Evolutionary conservation across 37 sponge, comb jelly and placozoan genomes (phyloP), one percentile per base, ranked within the genome.

Genomic region (Amphimedon queenslandica): DNA sequence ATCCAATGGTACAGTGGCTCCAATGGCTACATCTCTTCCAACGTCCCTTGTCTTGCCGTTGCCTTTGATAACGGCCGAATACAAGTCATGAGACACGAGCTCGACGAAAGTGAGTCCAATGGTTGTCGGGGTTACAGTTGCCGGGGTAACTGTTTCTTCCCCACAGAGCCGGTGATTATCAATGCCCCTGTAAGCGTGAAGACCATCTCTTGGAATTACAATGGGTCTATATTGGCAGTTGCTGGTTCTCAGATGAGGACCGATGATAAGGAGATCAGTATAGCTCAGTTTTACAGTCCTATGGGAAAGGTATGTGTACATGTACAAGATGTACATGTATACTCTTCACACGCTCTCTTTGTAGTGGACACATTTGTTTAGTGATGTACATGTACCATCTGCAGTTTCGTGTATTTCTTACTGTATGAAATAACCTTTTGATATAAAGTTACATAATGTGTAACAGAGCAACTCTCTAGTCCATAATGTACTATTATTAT

Each of bases 81-180:
- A 13, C 93, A 96, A 53, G 63, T 96, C 24, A 96, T 93, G 97
- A 79, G 63, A 41, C 70, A 86, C 41, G 93, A 96, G 39, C 70
- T 87, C 68, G 93, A 93, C 64, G 42, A 82, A 10, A 63, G 88
- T 90, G 37, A 37, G 84, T 74, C 21, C 10, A 27, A 63, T 21
- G 25, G n/a, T 73, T 16, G 56, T 29, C 51, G 32, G 11, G 64
- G 10, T 30, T 11, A 63, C 32, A 11, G 64, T 29, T 23, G 8
- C 6, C 32, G 24, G 13, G 24, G 28, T 63, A 11, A 47, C n/a
- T 74, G 2, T 29, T 37, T 0, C 39, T 23, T 30, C 30, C 29
- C 13, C 40, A 18, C 76, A 87, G 95, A 79, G 28, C 95, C 95
- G 0, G 73, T 94, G 6, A 51, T 57, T 55, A 57, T 94, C 13